Evolutionary conservation across 2,888 invertebrate species (phyloP), one percentile per base, ranked within the genome.

Genomic region (Caenorhabditis sp.): DNA sequence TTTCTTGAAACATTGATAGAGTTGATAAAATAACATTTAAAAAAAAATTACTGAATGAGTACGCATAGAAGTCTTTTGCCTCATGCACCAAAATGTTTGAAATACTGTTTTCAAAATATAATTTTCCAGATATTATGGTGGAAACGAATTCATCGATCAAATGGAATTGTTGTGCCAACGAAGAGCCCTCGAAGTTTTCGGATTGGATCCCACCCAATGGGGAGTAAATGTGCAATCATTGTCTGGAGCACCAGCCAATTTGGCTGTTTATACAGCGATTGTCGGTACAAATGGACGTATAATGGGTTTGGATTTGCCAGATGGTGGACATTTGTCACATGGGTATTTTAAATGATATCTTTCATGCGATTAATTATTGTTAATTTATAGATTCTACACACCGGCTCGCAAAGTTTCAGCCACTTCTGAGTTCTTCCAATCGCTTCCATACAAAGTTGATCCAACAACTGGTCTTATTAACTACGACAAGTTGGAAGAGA

Each of bases 181-280:
- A 84, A 91, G 97, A 72, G 92, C 94, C 0, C 90, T 97, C 53
- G 70, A 86, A 66, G 79, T 94, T 0, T 97, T 93, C 88, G 91
- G 91, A 78, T 90, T 97, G 25, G 91, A 92, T 83, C 91, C 93
- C 0, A 93, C 93, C 67, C 91, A 94, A 88, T 97, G 97, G 97
- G 97, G 97, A 60, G 94, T 95, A 20, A 97, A 97, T 90, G 97
- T 97, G 2, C 97, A 97, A 88, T 95, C 97, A 0, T 95, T 95
- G 87, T 97, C 96, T 66, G 94, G 94, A 84, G 94, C 94, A 10
- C 97, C 97, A 21, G 97, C 96, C 1, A 97, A 97, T 90, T 93
- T 97, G 89, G 96, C 96, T 2, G 95, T 95, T 8, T 97, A 96
- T 89, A 96, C 97, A 21, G 88, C 86, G 27, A 78, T 90, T 26